Evolutionary conservation across 2,797 vertebrate genomes (phyloP).

Genomic region (Denticeps clupeoides): DNA sequence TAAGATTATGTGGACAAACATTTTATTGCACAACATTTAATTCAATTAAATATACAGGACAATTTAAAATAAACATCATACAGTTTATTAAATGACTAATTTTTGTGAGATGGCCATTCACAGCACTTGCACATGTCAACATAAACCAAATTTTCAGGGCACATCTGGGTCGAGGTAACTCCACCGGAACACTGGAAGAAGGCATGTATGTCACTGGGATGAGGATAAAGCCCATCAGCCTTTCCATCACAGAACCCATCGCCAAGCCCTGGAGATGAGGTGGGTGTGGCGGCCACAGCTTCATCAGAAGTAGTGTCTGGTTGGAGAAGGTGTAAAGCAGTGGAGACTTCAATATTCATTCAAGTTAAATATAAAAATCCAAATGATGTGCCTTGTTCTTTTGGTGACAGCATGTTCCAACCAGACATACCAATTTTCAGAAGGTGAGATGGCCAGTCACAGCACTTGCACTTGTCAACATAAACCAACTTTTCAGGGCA

Average conservation of each 20-base stretch:
- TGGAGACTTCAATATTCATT: too few species aligned
- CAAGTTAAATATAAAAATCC: too few species aligned
- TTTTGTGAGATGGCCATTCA: constrained; percentile 15
- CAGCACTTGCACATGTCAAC: constrained; percentile 44
- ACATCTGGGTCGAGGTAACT: constrained; percentile 27
- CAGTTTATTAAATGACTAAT: too few species aligned
- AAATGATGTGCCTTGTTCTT: too few species aligned
- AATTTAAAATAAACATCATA: not conserved
- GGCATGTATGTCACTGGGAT: constrained; percentile 20
- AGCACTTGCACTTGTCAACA: constrained; percentile 41
- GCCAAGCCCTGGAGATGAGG: constrained; percentile 1
- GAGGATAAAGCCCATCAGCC: constrained; percentile 27
- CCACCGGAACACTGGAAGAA: constrained; percentile 44
- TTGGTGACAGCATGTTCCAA: too few species aligned
- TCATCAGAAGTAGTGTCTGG: not conserved
- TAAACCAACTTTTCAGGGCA: constrained; percentile 40
- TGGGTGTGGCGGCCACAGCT: not conserved
- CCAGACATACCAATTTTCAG: too few species aligned
- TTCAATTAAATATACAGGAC: too few species aligned
- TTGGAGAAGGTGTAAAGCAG: not conserved
- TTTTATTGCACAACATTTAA: too few species aligned
- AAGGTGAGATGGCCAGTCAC: constrained; percentile 27
- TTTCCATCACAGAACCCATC: constrained; percentile 40
- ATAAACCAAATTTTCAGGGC: constrained; percentile 36
- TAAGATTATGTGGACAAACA: too few species aligned